Evolutionary conservation across 2,888 invertebrate genomes (phyloP), one percentile per base, ranked within the genome.

Genomic region (Acronicta psi): DNA sequence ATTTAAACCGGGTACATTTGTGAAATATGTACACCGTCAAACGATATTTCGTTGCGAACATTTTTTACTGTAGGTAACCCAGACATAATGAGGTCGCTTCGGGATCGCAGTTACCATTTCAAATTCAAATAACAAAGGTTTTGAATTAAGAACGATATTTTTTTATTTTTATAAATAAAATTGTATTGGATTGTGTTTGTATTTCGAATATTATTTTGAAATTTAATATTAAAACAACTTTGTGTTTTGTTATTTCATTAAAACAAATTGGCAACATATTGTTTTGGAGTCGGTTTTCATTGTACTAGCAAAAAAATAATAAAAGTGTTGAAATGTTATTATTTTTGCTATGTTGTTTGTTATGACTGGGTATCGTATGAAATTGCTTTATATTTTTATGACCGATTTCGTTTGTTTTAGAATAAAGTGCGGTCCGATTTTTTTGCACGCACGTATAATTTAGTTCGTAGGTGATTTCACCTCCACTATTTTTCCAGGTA

Each of bases 381-480:
- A 25, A 29, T 14, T 64, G 17, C 20, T 43, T 34, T 38, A 47
- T 46, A 45, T 62, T 55, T 25, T 38, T 20, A 4, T 16, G 25
- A n/a, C 63, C n/a, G 18, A 38, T 55, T 56, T 44, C 37, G 2
- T 17, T 11, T 0, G 11, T 20, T 20, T 20, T 20, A 2, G 44
- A 55, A 71, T 75, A 74, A 41, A 59, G 71, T 59, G 68, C 20
- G n/a, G n/a, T n/a, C n/a, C n/a, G n/a, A n/a, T n/a, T n/a, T n/a
- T n/a, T n/a, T n/a, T n/a, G n/a, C n/a, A n/a, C n/a, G n/a, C n/a
- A n/a, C n/a, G n/a, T n/a, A n/a, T n/a, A n/a, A n/a, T n/a, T n/a
- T n/a, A n/a, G n/a, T n/a, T n/a, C n/a, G n/a, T n/a, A n/a, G n/a
- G n/a, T n/a, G n/a, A n/a, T n/a, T n/a, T n/a, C n/a, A n/a, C n/a